Evolutionary conservation across 2,797 vertebrate species (phyloP), one percentile per base, ranked within the genome.

Genomic region (Gymnothorax reevesii): DNA sequence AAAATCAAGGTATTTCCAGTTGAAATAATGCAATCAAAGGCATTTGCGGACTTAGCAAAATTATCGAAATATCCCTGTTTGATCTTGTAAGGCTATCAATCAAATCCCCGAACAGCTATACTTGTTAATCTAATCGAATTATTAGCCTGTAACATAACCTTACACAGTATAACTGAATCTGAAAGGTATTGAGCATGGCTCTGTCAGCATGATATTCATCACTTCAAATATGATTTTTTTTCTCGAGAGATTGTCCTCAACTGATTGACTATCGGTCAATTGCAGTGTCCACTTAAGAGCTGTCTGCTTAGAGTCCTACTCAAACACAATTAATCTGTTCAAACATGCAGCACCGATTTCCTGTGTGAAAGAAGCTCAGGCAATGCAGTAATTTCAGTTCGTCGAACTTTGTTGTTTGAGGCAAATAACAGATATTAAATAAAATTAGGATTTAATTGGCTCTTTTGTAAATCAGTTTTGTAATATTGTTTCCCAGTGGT

Each of bases 131-230:
- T 42, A 83, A 57, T 25, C 57, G 17, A 83, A 83, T 83, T 27
- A 83, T 25, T 77, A 17, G 73, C 73, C 73, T 77, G 9, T 73
- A 52, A 77, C 33, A 77, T 77, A 52, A 77, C 73, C 73, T 22
- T 25, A 69, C 66, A 69, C 27, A 25, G 33, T 77, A 17, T 77
- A 5, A 77, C 42, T 13, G 25, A 15, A 33, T 33, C 25, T 25
- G n/a, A 42, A 10, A 73, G 22, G 42, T 42, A 12, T 15, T 77
- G 33, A 49, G 27, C 69, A 73, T 33, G 69, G 10, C 17, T 12
- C 73, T 77, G 73, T 49, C 42, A 77, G 17, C 33, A 49, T 73
- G 20, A 33, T 49, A 52, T 15, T 73, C 33, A 42, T 73, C 71
- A 73, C 71, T 15, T 10, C 71, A 7, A 4, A 5, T 25, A 33